phyloP scores from a whole-genome alignment of 2,888 invertebrate genomes.

The Epinotia demarniana region DNA sequence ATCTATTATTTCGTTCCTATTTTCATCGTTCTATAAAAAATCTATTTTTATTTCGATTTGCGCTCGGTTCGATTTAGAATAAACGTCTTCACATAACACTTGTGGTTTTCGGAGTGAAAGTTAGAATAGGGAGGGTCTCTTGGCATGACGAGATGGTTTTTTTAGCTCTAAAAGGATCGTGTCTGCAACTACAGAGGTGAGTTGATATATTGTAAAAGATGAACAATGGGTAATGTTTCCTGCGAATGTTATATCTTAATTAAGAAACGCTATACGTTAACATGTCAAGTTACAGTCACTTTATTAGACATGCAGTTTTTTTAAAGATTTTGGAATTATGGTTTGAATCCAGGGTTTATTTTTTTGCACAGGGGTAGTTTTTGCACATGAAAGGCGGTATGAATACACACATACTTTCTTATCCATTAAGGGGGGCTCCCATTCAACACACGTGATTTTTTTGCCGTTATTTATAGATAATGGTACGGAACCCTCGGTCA shows the following conservation, averaged over 20 bases:
- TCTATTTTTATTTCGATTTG: neutral
- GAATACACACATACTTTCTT: too few species aligned
- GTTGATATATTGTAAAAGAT: neutral
- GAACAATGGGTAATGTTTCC: neutral
- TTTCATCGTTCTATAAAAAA: neutral
- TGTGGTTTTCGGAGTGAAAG: neutral
- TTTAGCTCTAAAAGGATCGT: neutral
- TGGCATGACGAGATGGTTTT: neutral
- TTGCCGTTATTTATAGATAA: too few species aligned
- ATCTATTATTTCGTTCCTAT: neutral
- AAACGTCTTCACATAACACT: neutral
- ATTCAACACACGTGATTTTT: too few species aligned
- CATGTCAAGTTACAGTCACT: too few species aligned
- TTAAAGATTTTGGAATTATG: too few species aligned
- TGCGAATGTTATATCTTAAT: neutral
- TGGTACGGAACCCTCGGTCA: too few species aligned
- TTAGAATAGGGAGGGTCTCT: neutral
- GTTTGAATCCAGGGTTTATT: too few species aligned
- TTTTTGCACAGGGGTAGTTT: too few species aligned
- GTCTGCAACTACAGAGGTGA: neutral
- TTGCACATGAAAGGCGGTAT: too few species aligned
- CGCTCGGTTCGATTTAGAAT: slow-evolving; percentile 2
- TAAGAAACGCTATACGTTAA: neutral
- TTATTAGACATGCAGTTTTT: too few species aligned
- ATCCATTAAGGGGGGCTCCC: too few species aligned